Percentiles rank a stretch among this genome's conserved stretches.
These are phyloP conservation scores for Pristionchus arcanus DNA, from an alignment of 2,888 invertebrate species.

Conservation along the genomic window DNA sequence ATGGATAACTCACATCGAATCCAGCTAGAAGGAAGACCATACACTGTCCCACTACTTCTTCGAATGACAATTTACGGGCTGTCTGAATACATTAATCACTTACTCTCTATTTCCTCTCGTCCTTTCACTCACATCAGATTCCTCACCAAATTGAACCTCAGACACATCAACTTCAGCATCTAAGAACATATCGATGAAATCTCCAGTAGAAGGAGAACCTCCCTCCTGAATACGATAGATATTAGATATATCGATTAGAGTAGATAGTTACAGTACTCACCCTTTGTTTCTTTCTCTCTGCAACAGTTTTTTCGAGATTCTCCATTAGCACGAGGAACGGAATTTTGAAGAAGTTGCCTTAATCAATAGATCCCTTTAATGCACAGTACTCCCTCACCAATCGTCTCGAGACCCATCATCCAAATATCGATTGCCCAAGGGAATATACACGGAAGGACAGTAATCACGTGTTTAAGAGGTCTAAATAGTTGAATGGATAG, in stretches of 20 bases:
- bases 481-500: background rate
- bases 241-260: background rate
- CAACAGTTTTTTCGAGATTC: background rate
- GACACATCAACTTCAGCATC: slow-evolving; percentile 63
- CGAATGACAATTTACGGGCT: slow-evolving; percentile 62
- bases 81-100: background rate
- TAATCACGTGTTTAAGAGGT: slow-evolving; percentile 15
- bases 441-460: slow-evolving; percentile 22
- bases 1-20: slow-evolving; percentile 79
- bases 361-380: background rate
- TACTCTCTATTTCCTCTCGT: background rate
- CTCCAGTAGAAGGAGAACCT: slow-evolving; percentile 56
- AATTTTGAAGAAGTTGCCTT: background rate
- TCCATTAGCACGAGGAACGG: slow-evolving; percentile 18
- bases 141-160: slow-evolving; percentile 33
- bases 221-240: slow-evolving; percentile 3
- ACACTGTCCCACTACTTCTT: slow-evolving; percentile 72
- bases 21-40: slow-evolving; percentile 75
- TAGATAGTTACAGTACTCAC: background rate
- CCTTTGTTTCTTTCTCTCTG: slow-evolving; percentile 39
- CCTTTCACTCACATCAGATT: slow-evolving; percentile 4
- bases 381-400: background rate
- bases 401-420: slow-evolving; percentile 2
- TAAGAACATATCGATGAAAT: slow-evolving; percentile 78
- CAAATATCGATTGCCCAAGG: slow-evolving; percentile 7